Evolutionary conservation across 2,888 invertebrate species (phyloP), one percentile per base, ranked within the genome.

Genomic region (Oligia fasciuncula): DNA sequence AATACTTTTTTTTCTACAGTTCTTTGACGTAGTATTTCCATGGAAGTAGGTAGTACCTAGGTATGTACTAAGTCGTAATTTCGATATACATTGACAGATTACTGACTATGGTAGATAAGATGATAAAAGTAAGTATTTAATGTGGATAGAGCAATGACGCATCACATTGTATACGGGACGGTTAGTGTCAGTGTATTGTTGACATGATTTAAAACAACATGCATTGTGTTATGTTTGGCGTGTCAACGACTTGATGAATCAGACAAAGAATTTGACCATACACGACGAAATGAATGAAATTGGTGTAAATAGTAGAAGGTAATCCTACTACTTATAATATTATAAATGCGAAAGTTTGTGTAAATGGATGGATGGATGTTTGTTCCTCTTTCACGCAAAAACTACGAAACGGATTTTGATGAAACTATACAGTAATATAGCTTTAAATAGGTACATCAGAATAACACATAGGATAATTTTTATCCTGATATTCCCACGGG

Each of bases 191-290:
- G 40, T 54, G 49, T 71, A 68, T 62, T 69, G 71, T 54, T 54
- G 72, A 46, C 66, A 51, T n/a, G 14, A 66, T 63, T 46, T 62
- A n/a, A 67, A 74, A 84, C 66, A 62, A 60, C 65, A 57, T 68
- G 65, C 73, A 83, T 79, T 85, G 73, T 83, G 74, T 80, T 78
- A 66, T 73, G 85, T 81, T 81, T 66, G 54, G 49, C 72, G 43
- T 51, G 85, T 67, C 68, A 78, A 81, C 40, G 66, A 73, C 82
- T 43, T 49, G 46, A 78, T 78, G 85, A 84, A 75, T 73, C 82
- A 78, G 35, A 40, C 65, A 43, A 43, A 71, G 40, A 40, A 40
- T 40, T 40, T 40, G 40, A 40, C 5, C 5, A 40, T 5, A 40
- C 40, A 5, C 5, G 40, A 40, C 40, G 5, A 40, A 40, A 40